phyloP scores from a whole-genome alignment of 1,140 invertebrate genomes.

The Ericerus pela region DNA sequence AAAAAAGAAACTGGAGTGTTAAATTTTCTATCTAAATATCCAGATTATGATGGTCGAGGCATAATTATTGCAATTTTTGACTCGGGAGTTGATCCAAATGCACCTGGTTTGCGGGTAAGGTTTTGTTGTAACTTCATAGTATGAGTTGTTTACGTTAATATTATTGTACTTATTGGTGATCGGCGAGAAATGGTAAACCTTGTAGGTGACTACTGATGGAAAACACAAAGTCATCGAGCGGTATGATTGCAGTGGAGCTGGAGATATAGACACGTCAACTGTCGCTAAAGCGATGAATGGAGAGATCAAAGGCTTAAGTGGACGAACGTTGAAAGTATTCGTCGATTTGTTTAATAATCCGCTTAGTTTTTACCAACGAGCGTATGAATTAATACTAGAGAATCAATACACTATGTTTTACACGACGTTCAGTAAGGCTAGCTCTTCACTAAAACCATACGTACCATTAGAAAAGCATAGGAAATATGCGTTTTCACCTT shows the following conservation, averaged over 20 bases:
- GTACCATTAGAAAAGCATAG: too few species aligned
- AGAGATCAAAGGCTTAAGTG: slow-evolving; percentile 67
- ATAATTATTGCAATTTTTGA: slow-evolving; percentile 90
- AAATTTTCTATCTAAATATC: slow-evolving; percentile 78
- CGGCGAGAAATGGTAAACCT: too few species aligned
- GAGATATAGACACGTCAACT: slow-evolving; percentile 79
- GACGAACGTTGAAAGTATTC: slow-evolving; percentile 68
- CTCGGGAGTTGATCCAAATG: slow-evolving; percentile 92
- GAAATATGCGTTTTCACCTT: too few species aligned
- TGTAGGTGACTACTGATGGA: slow-evolving; percentile 74
- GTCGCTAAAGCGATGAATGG: slow-evolving; percentile 60
- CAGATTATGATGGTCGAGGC: slow-evolving; percentile 81
- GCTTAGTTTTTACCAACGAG: neutral
- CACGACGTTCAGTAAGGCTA: too few species aligned
- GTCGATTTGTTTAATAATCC: neutral
- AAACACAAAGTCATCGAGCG: slow-evolving; percentile 87
- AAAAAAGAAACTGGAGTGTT: slow-evolving; percentile 88
- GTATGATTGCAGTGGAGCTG: slow-evolving; percentile 87
- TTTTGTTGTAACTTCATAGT: neutral
- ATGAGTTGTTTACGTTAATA: slow-evolving; percentile 11
- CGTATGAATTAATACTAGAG: neutral
- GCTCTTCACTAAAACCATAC: too few species aligned
- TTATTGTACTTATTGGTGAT: slow-evolving; percentile 25
- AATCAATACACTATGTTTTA: neutral
- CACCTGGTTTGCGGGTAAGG: slow-evolving; percentile 77